A percentile compares a stretch with the other conserved stretches of the same genome.
phyloP scores from a whole-genome alignment of 2,113 vertebrate genomes.

The Scalopus aquaticus region DNA sequence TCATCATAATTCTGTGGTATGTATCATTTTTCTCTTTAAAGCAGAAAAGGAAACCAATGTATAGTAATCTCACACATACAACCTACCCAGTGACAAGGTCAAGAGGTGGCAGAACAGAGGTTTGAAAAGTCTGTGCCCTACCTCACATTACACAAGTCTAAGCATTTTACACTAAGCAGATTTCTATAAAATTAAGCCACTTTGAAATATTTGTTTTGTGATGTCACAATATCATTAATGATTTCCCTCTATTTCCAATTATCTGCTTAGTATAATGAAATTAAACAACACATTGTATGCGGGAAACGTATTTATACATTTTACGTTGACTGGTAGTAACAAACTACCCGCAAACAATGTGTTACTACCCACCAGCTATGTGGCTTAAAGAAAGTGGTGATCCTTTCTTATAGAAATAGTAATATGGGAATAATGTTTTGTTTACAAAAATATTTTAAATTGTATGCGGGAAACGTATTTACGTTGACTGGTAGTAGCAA shows the following conservation, averaged over 20 bases:
- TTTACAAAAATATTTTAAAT: too few species aligned
- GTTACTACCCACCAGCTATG: too few species aligned
- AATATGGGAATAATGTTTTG: too few species aligned
- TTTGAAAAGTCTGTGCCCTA: background rate
- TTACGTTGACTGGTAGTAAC: too few species aligned
- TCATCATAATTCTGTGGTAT: background rate
- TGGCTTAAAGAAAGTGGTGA: too few species aligned
- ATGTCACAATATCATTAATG: background rate
- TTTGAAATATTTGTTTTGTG: constrained; percentile 13
- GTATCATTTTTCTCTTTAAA: background rate
- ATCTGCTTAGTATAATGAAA: constrained; percentile 39
- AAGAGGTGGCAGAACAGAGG: background rate
- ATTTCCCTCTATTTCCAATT: constrained; percentile 7
- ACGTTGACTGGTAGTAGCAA: too few species aligned
- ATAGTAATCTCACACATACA: background rate
- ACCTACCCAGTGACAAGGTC: background rate
- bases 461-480: too few species aligned
- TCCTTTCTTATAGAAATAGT: too few species aligned
- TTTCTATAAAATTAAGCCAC: constrained; percentile 12
- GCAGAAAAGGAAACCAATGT: background rate
- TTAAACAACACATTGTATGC: too few species aligned
- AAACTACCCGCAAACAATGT: too few species aligned
- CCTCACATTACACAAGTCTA: background rate
- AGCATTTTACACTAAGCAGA: background rate
- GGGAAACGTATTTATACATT: too few species aligned